phyloP scores from a whole-genome alignment of 2,888 invertebrate species.

The Drosophila macrothrix region DNA sequence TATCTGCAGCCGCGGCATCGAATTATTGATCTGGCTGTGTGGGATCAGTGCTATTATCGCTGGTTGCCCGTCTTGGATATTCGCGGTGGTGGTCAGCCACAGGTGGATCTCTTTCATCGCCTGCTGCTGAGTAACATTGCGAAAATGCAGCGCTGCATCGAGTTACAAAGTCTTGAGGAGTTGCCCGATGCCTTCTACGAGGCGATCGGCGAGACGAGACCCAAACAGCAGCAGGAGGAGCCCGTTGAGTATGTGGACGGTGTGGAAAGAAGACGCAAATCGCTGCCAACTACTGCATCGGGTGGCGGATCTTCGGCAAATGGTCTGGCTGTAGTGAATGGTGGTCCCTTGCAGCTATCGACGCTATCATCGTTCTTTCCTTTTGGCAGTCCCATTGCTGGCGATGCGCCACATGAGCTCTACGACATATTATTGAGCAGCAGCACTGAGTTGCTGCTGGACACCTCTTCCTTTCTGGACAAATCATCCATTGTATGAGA shows the following conservation, averaged over 20 bases:
- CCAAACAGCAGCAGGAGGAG: slow-evolving; percentile 27
- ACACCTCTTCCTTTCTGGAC: slow-evolving; percentile 84
- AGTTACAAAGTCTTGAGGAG: slow-evolving; percentile 83
- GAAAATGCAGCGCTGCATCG: slow-evolving; percentile 84
- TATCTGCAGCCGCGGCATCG: slow-evolving; percentile 86
- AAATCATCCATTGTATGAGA: slow-evolving; percentile 83
- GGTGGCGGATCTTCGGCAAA: slow-evolving; percentile 23
- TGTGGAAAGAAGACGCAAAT: slow-evolving; percentile 77
- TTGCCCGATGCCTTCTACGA: slow-evolving; percentile 82
- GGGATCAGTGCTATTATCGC: slow-evolving; percentile 96
- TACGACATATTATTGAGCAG: slow-evolving; percentile 84
- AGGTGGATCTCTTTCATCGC: slow-evolving; percentile 84
- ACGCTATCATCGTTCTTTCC: slow-evolving; percentile 85
- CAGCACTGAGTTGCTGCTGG: slow-evolving; percentile 83
- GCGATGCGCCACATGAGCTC: slow-evolving; percentile 82
- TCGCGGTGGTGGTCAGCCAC: slow-evolving; percentile 84
- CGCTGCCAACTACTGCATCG: slow-evolving; percentile 18
- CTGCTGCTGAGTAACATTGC: slow-evolving; percentile 84
- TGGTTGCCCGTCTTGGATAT: slow-evolving; percentile 93
- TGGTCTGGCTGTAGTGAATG: slow-evolving; percentile 45
- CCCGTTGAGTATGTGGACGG: slow-evolving; percentile 80
- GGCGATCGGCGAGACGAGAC: slow-evolving; percentile 61
- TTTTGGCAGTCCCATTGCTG: slow-evolving; percentile 82
- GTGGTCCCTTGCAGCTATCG: slow-evolving; percentile 69
- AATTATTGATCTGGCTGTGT: slow-evolving; percentile 89